These are phyloP conservation scores for Vanacampus margaritifer DNA, from an alignment of 2,113 vertebrate species.

Conservation along the genomic window DNA sequence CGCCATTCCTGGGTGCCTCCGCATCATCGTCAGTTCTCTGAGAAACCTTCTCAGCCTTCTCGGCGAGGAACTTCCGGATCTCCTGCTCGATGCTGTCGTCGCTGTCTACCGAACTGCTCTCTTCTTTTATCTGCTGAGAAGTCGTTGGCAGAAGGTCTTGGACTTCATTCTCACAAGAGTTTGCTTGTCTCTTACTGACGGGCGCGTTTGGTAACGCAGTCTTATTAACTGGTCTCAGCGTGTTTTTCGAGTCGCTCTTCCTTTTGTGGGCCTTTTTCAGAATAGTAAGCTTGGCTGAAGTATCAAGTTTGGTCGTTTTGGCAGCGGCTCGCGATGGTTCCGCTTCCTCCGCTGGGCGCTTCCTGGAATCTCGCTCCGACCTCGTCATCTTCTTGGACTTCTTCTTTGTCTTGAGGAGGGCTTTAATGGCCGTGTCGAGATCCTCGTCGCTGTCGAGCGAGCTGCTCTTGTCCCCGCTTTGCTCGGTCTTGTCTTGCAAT, in stretches of 20 bases:
- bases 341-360: constrained; percentile 59
- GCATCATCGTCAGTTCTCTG: constrained; percentile 27
- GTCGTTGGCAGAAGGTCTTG: neutral
- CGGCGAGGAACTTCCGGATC: constrained; percentile 85
- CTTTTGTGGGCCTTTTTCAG: constrained; percentile 59
- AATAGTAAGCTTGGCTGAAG: constrained; percentile 42
- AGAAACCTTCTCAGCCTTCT: constrained; percentile 7
- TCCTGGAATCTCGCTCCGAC: constrained; percentile 70
- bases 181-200: neutral
- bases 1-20: constrained; percentile 26
- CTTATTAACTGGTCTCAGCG: constrained; percentile 29
- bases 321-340: constrained; percentile 47
- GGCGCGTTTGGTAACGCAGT: constrained; percentile 27
- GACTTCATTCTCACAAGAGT: constrained; percentile 12
- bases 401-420: constrained; percentile 86
- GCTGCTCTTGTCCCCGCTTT: constrained; percentile 88
- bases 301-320: constrained; percentile 38
- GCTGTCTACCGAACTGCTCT: constrained; percentile 88
- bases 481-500: constrained; percentile 32
- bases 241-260: constrained; percentile 27
- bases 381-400: constrained; percentile 83
- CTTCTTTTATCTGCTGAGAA: constrained; percentile 55
- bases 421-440: constrained; percentile 89
- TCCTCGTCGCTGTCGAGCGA: constrained; percentile 95
- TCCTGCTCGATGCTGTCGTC: constrained; percentile 95